Conservation (phyloP, 1,140 invertebrate genomes). For the Drosophila albomicans region DNA sequence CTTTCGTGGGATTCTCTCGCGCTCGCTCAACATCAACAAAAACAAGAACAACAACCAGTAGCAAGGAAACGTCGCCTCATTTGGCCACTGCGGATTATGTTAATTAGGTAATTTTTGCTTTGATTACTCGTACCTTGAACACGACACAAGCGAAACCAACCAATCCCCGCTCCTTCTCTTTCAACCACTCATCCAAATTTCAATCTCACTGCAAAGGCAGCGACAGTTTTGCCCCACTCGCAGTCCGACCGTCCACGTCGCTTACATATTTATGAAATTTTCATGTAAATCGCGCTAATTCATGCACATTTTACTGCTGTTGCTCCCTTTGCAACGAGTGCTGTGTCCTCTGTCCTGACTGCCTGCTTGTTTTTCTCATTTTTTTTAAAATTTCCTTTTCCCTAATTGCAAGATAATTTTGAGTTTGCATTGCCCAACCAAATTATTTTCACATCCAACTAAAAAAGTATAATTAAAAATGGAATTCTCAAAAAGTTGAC, state of each 20-base stretch:
- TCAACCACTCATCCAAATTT: background rate
- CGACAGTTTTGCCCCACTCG: conserved; percentile 1
- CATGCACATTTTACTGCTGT: conserved; percentile 62
- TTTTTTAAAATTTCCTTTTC: conserved; percentile 17
- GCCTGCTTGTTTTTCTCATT: conserved; percentile 46
- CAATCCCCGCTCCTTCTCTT: background rate
- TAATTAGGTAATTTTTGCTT: conserved; percentile 84
- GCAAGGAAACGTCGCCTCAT: conserved; percentile 66
- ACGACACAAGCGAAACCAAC: conserved; percentile 2
- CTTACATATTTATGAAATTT: conserved; percentile 82
- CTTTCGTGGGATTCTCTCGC: conserved; percentile 1
- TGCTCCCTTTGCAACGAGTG: conserved; percentile 25
- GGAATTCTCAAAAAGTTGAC: conserved; percentile 23
- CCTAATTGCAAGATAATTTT: conserved; percentile 54
- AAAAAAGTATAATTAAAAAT: conserved; percentile 38
- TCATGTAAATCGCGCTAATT: conserved; percentile 79
- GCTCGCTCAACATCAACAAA: background rate
- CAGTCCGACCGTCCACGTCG: conserved; percentile 47
- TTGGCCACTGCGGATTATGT: conserved; percentile 83
- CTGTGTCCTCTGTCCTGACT: conserved; percentile 3
- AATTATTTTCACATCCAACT: conserved; percentile 26
- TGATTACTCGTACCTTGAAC: conserved; percentile 78
- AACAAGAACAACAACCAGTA: conserved; percentile 17
- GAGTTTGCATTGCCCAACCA: conserved; percentile 21
- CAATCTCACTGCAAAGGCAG: background rate